Percentiles rank a stretch among this genome's conserved stretches.
phyloP scores from a whole-genome alignment of 2,797 vertebrate genomes.

The Tolypeutes matacus region DNA sequence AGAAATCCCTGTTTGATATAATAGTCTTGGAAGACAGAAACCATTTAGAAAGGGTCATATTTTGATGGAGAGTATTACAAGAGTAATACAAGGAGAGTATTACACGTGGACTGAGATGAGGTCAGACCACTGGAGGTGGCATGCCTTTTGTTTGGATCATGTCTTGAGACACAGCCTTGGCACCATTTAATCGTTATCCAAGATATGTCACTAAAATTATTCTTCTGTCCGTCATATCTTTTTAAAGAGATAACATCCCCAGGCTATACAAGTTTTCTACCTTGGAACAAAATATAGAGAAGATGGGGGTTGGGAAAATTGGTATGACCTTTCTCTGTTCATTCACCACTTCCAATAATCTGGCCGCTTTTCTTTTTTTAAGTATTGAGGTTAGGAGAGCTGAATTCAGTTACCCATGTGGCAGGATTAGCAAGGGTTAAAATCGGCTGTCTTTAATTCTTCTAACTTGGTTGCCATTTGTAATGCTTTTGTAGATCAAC shows the following conservation, averaged over 20 bases:
- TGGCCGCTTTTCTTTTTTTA: neutral
- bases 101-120: neutral
- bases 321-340: neutral
- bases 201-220: neutral
- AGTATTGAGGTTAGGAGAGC: neutral
- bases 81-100: constrained; percentile 4
- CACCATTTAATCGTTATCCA: neutral
- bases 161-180: neutral
- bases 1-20: constrained; percentile 9
- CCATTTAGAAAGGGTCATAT: neutral
- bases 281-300: neutral
- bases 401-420: too few species aligned
- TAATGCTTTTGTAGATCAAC: neutral
- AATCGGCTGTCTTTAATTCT: neutral
- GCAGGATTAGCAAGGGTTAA: neutral
- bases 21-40: neutral
- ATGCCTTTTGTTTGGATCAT: neutral
- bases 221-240: neutral
- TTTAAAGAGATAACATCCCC: neutral
- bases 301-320: neutral
- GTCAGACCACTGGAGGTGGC: neutral
- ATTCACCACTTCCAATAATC: neutral
- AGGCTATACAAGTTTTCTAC: neutral
- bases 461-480: neutral
- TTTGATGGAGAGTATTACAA: constrained; percentile 4